These are phyloP conservation scores for Phrynosoma blainvillii DNA, from an alignment of 2,113 vertebrate species.

Conservation along the genomic window DNA sequence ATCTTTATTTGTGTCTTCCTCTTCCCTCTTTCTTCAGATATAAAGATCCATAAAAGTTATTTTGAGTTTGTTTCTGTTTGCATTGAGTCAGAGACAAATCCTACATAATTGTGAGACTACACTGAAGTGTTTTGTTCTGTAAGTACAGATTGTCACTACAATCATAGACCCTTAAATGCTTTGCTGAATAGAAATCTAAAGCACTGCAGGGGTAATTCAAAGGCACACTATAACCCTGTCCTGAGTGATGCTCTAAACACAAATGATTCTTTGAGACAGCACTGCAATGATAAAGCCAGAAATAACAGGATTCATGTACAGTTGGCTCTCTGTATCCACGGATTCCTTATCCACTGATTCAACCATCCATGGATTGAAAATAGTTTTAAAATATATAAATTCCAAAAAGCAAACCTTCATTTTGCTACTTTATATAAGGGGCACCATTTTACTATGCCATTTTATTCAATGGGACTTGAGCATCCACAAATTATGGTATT, in stretches of 20 bases:
- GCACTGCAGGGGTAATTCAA: neutral
- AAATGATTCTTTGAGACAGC: neutral
- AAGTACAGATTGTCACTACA: neutral
- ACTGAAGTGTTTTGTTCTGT: neutral
- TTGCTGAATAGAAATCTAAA: neutral
- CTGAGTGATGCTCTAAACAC: neutral
- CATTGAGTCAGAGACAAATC: neutral
- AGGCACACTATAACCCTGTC: neutral
- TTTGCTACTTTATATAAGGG: too few relatives aligned
- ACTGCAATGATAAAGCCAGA: neutral
- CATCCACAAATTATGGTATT: too few relatives aligned
- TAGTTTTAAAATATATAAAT: too few relatives aligned
- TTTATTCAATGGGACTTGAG: too few relatives aligned
- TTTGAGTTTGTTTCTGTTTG: neutral
- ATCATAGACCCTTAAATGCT: neutral
- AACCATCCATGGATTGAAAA: too few relatives aligned
- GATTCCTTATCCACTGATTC: too few relatives aligned
- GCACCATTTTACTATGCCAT: too few relatives aligned
- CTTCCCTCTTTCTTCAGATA: neutral
- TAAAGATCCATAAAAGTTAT: conserved; percentile 12
- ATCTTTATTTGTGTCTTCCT: neutral
- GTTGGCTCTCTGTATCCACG: too few relatives aligned
- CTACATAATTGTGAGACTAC: neutral
- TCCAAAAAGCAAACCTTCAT: too few relatives aligned
- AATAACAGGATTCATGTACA: neutral